These are phyloP conservation scores for Entelurus aequoreus DNA, from an alignment of 2,113 vertebrate species.

Conservation along the genomic window DNA sequence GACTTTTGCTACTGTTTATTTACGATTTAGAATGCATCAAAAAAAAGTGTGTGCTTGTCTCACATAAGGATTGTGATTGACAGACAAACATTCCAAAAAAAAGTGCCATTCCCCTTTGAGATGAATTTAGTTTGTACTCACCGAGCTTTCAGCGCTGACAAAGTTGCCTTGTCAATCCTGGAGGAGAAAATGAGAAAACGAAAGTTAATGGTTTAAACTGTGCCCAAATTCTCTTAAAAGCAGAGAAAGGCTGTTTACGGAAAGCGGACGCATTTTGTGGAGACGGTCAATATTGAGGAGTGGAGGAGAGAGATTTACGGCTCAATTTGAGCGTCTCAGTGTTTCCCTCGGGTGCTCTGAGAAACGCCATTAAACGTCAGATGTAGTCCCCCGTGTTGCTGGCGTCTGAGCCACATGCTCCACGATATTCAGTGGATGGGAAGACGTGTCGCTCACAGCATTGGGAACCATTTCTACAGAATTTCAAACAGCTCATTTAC, in stretches of 20 bases:
- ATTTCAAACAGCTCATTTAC: too few species aligned
- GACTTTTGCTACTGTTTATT: too few species aligned
- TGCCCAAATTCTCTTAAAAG: slow-evolving; percentile 4
- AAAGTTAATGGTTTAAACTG: slow-evolving; percentile 24
- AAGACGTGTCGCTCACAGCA: not conserved
- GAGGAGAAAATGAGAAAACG: slow-evolving; percentile 5
- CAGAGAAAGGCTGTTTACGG: not conserved
- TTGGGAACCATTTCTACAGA: too few species aligned
- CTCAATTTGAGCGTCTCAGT: not conserved
- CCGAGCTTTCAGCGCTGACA: slow-evolving; percentile 53
- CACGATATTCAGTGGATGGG: not conserved
- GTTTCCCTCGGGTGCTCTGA: not conserved
- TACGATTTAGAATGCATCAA: too few species aligned
- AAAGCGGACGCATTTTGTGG: slow-evolving; percentile 3
- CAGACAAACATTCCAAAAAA: too few species aligned
- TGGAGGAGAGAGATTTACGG: not conserved
- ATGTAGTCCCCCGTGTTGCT: not conserved
- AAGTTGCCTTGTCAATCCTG: slow-evolving; percentile 61
- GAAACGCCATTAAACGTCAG: not conserved
- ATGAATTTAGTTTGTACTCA: slow-evolving; percentile 27
- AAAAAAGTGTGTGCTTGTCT: too few species aligned
- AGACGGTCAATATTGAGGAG: slow-evolving; percentile 4
- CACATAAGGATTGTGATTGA: too few species aligned
- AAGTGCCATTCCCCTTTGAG: too few species aligned
- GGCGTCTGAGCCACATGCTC: not conserved